phyloP scores from a whole-genome alignment of 2,888 invertebrate species.

The Atethmia centrago region DNA sequence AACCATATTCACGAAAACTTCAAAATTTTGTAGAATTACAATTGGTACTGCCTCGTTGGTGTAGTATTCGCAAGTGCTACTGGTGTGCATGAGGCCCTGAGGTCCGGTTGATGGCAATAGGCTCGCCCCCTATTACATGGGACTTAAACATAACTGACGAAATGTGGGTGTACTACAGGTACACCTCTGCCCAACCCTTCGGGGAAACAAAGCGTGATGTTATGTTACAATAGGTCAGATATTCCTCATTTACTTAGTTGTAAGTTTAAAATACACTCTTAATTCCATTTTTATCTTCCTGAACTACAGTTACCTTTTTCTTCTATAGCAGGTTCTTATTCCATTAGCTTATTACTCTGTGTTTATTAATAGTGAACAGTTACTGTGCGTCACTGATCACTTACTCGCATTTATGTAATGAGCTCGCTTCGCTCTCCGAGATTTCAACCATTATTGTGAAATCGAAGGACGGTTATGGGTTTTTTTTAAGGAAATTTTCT shows the following conservation, averaged over 20 bases:
- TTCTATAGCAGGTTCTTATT: neutral
- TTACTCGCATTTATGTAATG: slow-evolving; percentile 61
- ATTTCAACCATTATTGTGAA: slow-evolving; percentile 19
- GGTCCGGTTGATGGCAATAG: too few species aligned
- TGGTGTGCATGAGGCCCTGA: too few species aligned
- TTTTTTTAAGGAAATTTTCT: slow-evolving; percentile 28
- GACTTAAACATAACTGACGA: too few species aligned
- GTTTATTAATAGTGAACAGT: slow-evolving; percentile 16
- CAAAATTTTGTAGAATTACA: neutral
- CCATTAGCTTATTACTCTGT: slow-evolving; percentile 37
- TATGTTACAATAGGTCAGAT: too few species aligned
- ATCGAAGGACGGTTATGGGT: neutral
- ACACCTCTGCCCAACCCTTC: too few species aligned
- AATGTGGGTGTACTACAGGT: too few species aligned
- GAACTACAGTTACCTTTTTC: neutral
- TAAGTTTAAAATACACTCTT: neutral
- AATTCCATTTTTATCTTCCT: neutral
- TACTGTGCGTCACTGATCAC: slow-evolving; percentile 55
- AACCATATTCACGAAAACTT: neutral
- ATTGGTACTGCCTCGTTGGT: too few species aligned
- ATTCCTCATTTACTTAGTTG: neutral
- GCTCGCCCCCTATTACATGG: too few species aligned
- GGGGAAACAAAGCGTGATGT: too few species aligned
- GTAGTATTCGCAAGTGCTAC: too few species aligned
- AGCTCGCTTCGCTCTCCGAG: slow-evolving; percentile 14